phyloP scores from a whole-genome alignment of 2,888 invertebrate genomes.

The Drosophila picticornis region DNA sequence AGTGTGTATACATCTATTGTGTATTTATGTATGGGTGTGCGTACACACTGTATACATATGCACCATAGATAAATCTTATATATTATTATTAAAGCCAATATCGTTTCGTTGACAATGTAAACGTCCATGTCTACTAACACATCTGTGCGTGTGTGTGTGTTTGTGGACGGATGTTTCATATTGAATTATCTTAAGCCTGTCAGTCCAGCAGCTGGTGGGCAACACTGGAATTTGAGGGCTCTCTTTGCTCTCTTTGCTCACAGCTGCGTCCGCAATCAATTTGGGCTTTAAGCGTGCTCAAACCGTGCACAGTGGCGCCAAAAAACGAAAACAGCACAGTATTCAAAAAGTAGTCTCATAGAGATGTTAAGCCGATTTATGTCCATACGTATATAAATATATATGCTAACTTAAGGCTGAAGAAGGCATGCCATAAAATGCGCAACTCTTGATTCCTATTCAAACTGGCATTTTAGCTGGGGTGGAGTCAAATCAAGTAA shows the following conservation, averaged over 20 bases:
- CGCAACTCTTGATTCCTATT: neutral
- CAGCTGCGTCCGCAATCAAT: conserved; percentile 30
- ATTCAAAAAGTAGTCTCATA: conserved; percentile 26
- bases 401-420: neutral
- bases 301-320: conserved; percentile 48
- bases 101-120: conserved; percentile 22
- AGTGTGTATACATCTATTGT: conserved; percentile 2
- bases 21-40: conserved; percentile 1
- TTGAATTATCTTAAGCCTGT: conserved; percentile 35
- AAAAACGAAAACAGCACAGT: conserved; percentile 36
- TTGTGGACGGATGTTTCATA: conserved; percentile 28
- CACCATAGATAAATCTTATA: conserved; percentile 50
- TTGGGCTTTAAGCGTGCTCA: conserved; percentile 8
- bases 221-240: conserved; percentile 28
- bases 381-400: neutral
- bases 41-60: conserved; percentile 11
- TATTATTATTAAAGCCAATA: conserved; percentile 41
- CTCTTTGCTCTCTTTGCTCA: conserved; percentile 19
- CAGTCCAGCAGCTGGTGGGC: conserved; percentile 54
- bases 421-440: neutral
- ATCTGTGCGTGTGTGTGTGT: conserved; percentile 3
- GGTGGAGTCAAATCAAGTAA: neutral
- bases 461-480: neutral
- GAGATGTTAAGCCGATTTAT: conserved; percentile 5
- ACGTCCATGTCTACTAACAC: conserved; percentile 16